Base-by-base conservation (phyloP, 1,140 invertebrate species). In the Chironomus striatipennis region DNA sequence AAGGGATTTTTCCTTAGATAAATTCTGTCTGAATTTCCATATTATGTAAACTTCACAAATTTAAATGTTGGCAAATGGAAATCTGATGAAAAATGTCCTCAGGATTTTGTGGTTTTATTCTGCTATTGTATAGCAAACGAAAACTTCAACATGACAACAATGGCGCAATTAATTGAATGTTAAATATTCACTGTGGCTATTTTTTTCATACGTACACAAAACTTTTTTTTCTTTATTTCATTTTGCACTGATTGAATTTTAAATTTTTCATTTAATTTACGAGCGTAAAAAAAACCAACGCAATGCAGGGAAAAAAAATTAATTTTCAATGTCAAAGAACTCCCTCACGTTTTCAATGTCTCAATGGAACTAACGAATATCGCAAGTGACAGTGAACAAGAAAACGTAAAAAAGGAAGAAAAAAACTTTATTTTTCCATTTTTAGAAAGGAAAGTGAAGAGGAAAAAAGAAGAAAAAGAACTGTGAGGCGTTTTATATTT, bases 71-170 rank as follows among this genome's bases (percentile, higher is more conserved):
- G n/a, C n/a, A n/a, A n/a, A n/a, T n/a, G n/a, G n/a, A n/a, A n/a
- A n/a, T n/a, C n/a, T 34, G 24, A 34, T 34, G 24, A 34, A 34
- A n/a, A 34, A 34, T 34, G 24, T 34, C 24, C 24, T 34, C 24
- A 34, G 24, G 24, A 57, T 12, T 57, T 57, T 57, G 47, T 15
- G 47, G 47, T 57, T 57, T 1, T 57, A 5, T 57, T 57, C 12
- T 15, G 12, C 47, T n/a, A 12, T 57, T 34, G 24, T 34, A 34
- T 34, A 34, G 24, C 12, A 57, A 15, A 12, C 47, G 12, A 57
- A 47, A 57, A n/a, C n/a, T 57, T 57, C 47, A 57, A n/a, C 12
- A n/a, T 57, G 47, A 57, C 24, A 57, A 57, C 47, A 57, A 57
- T 57, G 12, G 47, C 47, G 12, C 47, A 57, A 57, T 15, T 57